Base-by-base conservation (phyloP, 2,113 vertebrate species). In the Collichthys lucidus region DNA sequence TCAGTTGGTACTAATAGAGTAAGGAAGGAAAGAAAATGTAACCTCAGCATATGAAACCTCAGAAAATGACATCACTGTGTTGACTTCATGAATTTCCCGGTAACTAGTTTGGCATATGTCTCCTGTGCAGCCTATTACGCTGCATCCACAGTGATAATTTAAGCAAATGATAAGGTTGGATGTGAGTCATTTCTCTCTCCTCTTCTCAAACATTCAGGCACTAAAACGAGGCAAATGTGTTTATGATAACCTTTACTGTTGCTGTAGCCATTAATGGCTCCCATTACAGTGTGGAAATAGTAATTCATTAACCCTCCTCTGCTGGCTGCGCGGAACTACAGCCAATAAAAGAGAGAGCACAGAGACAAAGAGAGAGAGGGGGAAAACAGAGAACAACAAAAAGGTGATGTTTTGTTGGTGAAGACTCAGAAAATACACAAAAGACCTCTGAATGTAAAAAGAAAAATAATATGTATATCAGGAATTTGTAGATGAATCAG, bases 231-330 rank as follows among this genome's bases (percentile, higher is more conserved):
- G 79, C 55, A 79, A 87, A 82, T 83, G 79, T 87, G 85, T 93
- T 83, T 84, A 86, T 87, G 82, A 90, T 84, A 85, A 91, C 82
- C 88, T 82, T 91, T 86, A 83, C 79, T 11, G 83, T 61, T 12
- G 52, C 75, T 60, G 70, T 52, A 55, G 65, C 65, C 60, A 70
- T 76, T 86, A 86, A 89, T 29, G 82, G 71, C 72, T 80, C 74
- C 74, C 86, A 85, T 92, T 87, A 91, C 46, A 9, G 76, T 35
- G 74, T 46, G 74, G 83, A 82, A 80, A 71, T 8, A 64, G 79
- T 86, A 50, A 84, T 85, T 85, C 75, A 89, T 89, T 90, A 91
- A 92, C 79, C 65, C 35, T 69, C 22, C 44, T 73, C 22, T 74
- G 44, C 60, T 29, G 9, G 55, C 44, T 22, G 79, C n/a, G 24